phyloP scores from a whole-genome alignment of 2,797 vertebrate genomes.

The Notolepis coatsorum region DNA sequence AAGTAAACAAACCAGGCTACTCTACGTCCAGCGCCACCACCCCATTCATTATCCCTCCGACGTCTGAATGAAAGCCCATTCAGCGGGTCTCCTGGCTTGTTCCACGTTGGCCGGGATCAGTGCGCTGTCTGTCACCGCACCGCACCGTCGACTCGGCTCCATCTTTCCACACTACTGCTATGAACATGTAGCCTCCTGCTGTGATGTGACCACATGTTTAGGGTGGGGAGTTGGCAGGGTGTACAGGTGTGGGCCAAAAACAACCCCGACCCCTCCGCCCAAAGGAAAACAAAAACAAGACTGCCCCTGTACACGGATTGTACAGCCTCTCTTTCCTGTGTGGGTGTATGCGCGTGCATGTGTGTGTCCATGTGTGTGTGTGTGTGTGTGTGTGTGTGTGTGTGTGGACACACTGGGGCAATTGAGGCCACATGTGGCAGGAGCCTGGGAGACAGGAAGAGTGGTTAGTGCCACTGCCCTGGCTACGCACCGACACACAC shows the following conservation, averaged over 20 bases:
- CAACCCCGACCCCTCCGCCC: slow-evolving; percentile 26
- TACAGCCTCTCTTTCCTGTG: slow-evolving; percentile 33
- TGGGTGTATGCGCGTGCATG: slow-evolving; percentile 7
- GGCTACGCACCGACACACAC: neutral
- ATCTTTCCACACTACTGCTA: too few relatives aligned
- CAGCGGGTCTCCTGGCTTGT: too few relatives aligned
- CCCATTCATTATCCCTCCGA: neutral
- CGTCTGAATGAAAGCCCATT: too few relatives aligned
- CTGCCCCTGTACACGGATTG: slow-evolving; percentile 26
- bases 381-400: slow-evolving; percentile 5
- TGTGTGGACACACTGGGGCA: slow-evolving; percentile 16
- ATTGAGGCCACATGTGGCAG: slow-evolving; percentile 33
- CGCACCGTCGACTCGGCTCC: too few relatives aligned
- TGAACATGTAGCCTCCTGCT: too few relatives aligned
- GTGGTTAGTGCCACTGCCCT: slow-evolving; percentile 14
- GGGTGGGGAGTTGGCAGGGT: slow-evolving; percentile 12
- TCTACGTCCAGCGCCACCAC: neutral
- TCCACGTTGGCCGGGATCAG: too few relatives aligned
- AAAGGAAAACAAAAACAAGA: slow-evolving; percentile 54
- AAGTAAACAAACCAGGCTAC: too few relatives aligned
- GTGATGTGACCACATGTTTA: slow-evolving; percentile 8
- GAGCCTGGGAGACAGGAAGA: slow-evolving; percentile 38
- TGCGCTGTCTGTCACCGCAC: too few relatives aligned
- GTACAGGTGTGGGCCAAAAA: slow-evolving; percentile 48
- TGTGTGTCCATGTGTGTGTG: too few relatives aligned